Evolutionary conservation across 2,797 vertebrate species (phyloP).

Genomic region (Nasua narica): DNA sequence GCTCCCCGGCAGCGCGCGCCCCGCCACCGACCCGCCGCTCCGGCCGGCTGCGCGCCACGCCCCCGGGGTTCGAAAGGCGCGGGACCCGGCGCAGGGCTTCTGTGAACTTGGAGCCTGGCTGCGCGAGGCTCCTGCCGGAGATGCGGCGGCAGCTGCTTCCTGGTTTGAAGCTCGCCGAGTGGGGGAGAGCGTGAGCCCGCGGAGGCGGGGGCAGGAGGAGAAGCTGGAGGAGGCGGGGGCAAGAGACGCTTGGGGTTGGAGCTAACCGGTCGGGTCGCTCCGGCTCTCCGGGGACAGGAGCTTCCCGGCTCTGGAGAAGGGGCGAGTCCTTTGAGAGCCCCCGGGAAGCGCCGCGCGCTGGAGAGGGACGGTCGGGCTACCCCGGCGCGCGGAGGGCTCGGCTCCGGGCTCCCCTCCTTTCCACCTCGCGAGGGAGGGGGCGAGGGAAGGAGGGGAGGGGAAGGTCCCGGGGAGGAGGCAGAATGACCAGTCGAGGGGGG

Average conservation of each 20-base stretch:
- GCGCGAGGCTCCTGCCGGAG: not conserved
- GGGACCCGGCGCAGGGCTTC: not conserved
- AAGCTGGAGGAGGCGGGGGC: slow-evolving; percentile 42
- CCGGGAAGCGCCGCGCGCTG: slow-evolving; percentile 6
- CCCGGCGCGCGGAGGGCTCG: slow-evolving; percentile 22
- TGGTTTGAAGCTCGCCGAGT: slow-evolving; percentile 60
- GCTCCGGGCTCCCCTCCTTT: slow-evolving; percentile 72
- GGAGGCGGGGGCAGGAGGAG: slow-evolving; percentile 61
- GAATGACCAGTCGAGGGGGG: slow-evolving; percentile 60
- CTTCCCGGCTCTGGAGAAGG: slow-evolving; percentile 53
- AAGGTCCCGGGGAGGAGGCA: not conserved
- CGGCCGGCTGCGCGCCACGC: not conserved
- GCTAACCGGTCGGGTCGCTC: slow-evolving; percentile 70
- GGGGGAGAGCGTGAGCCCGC: slow-evolving; percentile 69
- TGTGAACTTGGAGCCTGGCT: slow-evolving; percentile 11
- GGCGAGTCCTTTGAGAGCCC: not conserved
- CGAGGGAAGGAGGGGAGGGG: slow-evolving; percentile 53
- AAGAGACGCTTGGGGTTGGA: slow-evolving; percentile 40
- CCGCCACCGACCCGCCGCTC: not conserved
- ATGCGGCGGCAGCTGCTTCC: slow-evolving; percentile 66
- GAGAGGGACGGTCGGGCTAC: not conserved
- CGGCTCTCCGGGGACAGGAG: slow-evolving; percentile 56
- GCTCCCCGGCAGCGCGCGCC: not conserved
- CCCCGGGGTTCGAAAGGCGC: slow-evolving; percentile 4
- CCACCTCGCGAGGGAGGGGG: slow-evolving; percentile 52